Percentiles rank a stretch among this genome's conserved stretches.
Evolutionary conservation across 2,888 invertebrate species (phyloP).

Genomic region (Patella ulyssiponensis): DNA sequence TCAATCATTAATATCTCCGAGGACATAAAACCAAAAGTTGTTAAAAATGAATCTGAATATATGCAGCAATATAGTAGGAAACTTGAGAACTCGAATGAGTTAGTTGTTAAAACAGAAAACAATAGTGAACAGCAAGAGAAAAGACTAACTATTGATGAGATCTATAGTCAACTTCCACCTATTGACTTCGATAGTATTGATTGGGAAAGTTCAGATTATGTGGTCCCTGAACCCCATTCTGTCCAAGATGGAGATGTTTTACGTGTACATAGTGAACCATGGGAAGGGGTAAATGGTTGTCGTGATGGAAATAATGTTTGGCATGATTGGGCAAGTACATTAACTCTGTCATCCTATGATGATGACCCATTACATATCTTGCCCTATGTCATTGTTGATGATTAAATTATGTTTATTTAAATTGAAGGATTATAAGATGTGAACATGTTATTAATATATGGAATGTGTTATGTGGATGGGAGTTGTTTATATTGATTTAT

Average conservation of each 20-base stretch:
- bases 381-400: slow-evolving; percentile 97
- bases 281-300: slow-evolving; percentile 74
- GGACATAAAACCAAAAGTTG: not conserved
- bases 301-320: slow-evolving; percentile 77
- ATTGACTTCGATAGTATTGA: slow-evolving; percentile 77
- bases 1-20: not conserved
- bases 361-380: slow-evolving; percentile 89
- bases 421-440: not conserved
- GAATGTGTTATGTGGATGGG: slow-evolving; percentile 12
- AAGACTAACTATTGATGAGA: slow-evolving; percentile 66
- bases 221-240: slow-evolving; percentile 64
- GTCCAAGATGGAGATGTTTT: slow-evolving; percentile 62
- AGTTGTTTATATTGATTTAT: slow-evolving; percentile 5
- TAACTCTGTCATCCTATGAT: slow-evolving; percentile 81
- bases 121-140: slow-evolving; percentile 24
- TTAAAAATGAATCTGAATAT: not conserved
- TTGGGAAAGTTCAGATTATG: slow-evolving; percentile 75
- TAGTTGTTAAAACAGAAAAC: not conserved
- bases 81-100: not conserved
- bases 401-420: slow-evolving; percentile 35
- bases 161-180: slow-evolving; percentile 80
- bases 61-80: too few species aligned
- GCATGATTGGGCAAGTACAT: slow-evolving; percentile 93
- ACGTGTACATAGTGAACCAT: slow-evolving; percentile 67
- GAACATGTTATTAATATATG: slow-evolving; percentile 6